phyloP scores from a whole-genome alignment of 2,113 vertebrate genomes.

The Rattus rattus region DNA sequence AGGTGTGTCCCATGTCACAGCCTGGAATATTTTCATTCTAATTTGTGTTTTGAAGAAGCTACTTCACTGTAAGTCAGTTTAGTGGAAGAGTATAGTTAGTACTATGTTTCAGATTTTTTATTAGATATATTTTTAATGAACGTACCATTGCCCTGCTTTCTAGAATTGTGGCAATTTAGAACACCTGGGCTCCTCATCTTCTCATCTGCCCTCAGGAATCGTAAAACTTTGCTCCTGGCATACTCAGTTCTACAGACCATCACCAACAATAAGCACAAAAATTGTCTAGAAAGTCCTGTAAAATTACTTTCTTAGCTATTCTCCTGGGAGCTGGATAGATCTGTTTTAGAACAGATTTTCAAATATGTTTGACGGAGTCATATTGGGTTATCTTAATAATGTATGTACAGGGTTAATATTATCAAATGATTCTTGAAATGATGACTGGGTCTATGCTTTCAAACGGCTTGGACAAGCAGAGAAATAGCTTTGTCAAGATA shows the following conservation, averaged over 20 bases:
- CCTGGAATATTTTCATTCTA: not conserved
- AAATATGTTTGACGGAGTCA: constrained; percentile 33
- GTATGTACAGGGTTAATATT: not conserved
- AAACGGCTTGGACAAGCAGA: constrained; percentile 16
- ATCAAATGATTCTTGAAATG: constrained; percentile 46
- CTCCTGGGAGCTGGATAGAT: not conserved
- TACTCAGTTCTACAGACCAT: not conserved
- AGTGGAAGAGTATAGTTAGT: not conserved
- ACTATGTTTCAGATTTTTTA: not conserved
- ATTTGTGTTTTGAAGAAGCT: not conserved
- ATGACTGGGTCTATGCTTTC: constrained; percentile 22
- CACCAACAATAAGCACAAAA: not conserved
- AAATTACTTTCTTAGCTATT: constrained; percentile 14
- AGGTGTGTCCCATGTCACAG: not conserved
- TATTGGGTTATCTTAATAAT: constrained; percentile 45
- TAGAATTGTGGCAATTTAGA: not conserved
- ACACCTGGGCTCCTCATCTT: not conserved
- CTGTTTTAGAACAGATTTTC: constrained; percentile 29
- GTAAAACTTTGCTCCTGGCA: constrained; percentile 25
- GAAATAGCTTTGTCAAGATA: not conserved
- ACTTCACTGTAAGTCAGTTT: constrained; percentile 40
- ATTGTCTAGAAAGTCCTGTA: constrained; percentile 33
- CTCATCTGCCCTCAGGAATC: not conserved
- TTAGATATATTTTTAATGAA: not conserved
- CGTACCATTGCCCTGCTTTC: not conserved